Base-by-base conservation (phyloP, 2,113 vertebrate species). In the Cynoglossus semilaevis region DNA sequence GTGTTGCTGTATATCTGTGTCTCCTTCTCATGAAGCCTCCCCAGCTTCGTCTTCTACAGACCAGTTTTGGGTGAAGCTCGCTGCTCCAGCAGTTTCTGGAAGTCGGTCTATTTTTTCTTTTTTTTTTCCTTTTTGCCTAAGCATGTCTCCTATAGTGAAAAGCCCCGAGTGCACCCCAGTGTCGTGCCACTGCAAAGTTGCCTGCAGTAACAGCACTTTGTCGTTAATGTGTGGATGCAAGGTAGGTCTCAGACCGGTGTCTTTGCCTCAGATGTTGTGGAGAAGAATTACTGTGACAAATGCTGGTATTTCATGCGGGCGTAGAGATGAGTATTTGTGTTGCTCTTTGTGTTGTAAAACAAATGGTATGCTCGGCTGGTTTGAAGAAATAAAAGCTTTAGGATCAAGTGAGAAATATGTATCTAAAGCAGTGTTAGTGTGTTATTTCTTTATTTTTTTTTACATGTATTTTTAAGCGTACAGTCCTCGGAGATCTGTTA, bases 171-270 rank as follows among this genome's bases (percentile, higher is more conserved):
- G 93, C 90, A 91, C 91, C 80, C 94, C 95, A 64, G 89, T 95
- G 93, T 92, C 95, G 87, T 97, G 94, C 92, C 94, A 98, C 92
- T 96, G 95, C 92, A 97, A 95, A 93, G 92, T 95, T 92, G 93
- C 93, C 85, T 96, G 95, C 86, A 92, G 92, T 89, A 94, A 93
- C 93, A 96, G 92, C 91, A 93, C 93, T 84, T 90, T 98, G 62
- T 96, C 93, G 79, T 90, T 98, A 91, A 95, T 98, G 94, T 97
- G 97, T 88, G 94, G 95, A 91, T 98, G 95, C 86, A 96, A 98
- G 95, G 95, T 97, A 97, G 90, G 93, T 58, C 51, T 37, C 52
- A 35, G 51, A 61, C 5, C 14, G 5, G 15, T 45, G 11, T 58
- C 3, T 58, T 55, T n/a, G 9, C 22, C 46, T 70, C 16, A 19